phyloP scores from a whole-genome alignment of 2,888 invertebrate species.

The Carterocephalus palaemon region DNA sequence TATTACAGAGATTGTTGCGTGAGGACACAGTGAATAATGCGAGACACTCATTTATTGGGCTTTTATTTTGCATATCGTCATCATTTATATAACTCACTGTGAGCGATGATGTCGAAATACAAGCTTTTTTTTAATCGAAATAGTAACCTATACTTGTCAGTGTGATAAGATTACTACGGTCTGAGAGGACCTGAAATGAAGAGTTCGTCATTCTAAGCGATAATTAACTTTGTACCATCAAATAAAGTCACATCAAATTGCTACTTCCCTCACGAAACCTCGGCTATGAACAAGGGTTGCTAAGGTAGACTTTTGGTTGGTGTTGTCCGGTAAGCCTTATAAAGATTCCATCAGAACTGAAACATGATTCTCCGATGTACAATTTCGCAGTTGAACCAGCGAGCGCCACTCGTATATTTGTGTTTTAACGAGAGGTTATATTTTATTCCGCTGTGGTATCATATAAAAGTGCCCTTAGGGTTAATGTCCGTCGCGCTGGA shows the following conservation, averaged over 20 bases:
- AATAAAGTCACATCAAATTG: too few relatives aligned
- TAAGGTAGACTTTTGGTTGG: too few relatives aligned
- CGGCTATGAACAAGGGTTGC: too few relatives aligned
- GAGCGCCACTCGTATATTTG: conserved; percentile 39
- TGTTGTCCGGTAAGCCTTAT: too few relatives aligned
- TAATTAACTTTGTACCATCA: too few relatives aligned
- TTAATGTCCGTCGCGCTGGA: conserved; percentile 42
- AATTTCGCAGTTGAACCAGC: conserved; percentile 39
- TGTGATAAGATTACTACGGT: too few relatives aligned
- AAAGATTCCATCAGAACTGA: too few relatives aligned
- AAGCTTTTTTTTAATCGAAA: too few relatives aligned
- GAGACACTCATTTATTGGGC: conserved; percentile 43
- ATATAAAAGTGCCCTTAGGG: conserved; percentile 44
- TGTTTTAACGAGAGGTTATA: conserved; percentile 48
- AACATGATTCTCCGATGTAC: conserved; percentile 31
- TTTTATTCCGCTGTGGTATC: conserved; percentile 43
- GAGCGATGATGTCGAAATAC: conserved; percentile 28
- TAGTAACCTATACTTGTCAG: too few relatives aligned
- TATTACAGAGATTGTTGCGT: conserved; percentile 44
- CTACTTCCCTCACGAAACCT: too few relatives aligned
- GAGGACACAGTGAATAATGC: conserved; percentile 54
- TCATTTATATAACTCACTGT: conserved; percentile 51
- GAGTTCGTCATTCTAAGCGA: too few relatives aligned
- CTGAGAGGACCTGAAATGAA: too few relatives aligned
- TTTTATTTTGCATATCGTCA: conserved; percentile 46